Conservation (phyloP, 2,113 vertebrate species). For the Oxyura jamaicensis region DNA sequence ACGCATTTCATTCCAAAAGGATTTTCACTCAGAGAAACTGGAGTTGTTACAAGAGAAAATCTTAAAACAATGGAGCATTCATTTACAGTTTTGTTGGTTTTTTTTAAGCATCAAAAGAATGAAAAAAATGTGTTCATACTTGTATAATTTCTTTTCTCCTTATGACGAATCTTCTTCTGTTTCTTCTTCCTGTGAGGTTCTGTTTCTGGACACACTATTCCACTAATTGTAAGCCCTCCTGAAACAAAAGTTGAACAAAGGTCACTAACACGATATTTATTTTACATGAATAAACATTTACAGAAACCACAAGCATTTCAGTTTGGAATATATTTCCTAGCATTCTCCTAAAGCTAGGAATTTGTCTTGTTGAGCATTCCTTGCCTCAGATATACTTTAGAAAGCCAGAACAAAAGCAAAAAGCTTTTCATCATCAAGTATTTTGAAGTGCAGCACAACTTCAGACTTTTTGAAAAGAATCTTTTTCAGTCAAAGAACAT, state of each 20-base stretch:
- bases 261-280: not conserved
- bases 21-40: not conserved
- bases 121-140: slow-evolving; percentile 60
- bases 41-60: not conserved
- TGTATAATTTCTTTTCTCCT: not conserved
- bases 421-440: not conserved
- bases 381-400: not conserved
- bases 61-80: not conserved
- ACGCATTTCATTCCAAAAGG: not conserved
- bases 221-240: slow-evolving; percentile 67
- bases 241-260: slow-evolving; percentile 49
- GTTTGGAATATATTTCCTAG: not conserved
- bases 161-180: not conserved
- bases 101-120: not conserved
- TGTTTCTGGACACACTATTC: slow-evolving; percentile 60
- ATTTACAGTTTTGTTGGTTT: not conserved
- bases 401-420: not conserved
- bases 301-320: not conserved
- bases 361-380: no score
- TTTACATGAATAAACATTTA: not conserved
- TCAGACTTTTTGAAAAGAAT: not conserved
- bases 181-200: not conserved
- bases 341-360: no score
- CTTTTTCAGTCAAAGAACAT: not conserved
- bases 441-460: not conserved